phyloP scores from a whole-genome alignment of 2,888 invertebrate genomes.

The Schizaphis graminum region DNA sequence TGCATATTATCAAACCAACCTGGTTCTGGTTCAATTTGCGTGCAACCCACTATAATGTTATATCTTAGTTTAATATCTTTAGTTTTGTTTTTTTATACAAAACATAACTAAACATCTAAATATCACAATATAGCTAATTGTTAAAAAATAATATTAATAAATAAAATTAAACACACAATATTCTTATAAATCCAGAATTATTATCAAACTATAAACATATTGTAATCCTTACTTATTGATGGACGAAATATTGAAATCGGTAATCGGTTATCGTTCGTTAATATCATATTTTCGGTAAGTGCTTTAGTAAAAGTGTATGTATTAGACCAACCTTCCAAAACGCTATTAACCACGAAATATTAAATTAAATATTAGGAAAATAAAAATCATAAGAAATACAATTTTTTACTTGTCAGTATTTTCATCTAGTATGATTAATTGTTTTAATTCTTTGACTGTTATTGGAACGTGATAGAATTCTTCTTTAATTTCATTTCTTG shows the following conservation, averaged over 20 bases:
- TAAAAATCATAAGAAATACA: background rate
- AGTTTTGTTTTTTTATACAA: too few species aligned
- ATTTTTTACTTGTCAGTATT: background rate
- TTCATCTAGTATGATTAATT: background rate
- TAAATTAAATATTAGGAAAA: background rate
- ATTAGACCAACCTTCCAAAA: background rate
- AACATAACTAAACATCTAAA: too few species aligned
- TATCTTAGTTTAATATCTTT: background rate
- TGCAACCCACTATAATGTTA: background rate
- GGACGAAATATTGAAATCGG: constrained; percentile 1
- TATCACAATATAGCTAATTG: background rate
- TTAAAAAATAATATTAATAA: background rate
- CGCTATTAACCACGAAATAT: background rate
- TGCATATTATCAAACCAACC: background rate
- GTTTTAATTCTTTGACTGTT: background rate
- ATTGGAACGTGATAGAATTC: background rate
- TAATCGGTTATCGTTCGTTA: background rate
- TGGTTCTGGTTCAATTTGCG: background rate
- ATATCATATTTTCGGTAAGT: background rate
- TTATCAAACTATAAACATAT: background rate
- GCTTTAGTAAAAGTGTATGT: background rate
- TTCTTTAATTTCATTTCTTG: background rate
- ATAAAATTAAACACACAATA: background rate
- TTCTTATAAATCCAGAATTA: background rate
- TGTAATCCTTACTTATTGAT: background rate